Evolutionary conservation across 2,888 invertebrate genomes (phyloP).

Genomic region (Deroplatys truncata): DNA sequence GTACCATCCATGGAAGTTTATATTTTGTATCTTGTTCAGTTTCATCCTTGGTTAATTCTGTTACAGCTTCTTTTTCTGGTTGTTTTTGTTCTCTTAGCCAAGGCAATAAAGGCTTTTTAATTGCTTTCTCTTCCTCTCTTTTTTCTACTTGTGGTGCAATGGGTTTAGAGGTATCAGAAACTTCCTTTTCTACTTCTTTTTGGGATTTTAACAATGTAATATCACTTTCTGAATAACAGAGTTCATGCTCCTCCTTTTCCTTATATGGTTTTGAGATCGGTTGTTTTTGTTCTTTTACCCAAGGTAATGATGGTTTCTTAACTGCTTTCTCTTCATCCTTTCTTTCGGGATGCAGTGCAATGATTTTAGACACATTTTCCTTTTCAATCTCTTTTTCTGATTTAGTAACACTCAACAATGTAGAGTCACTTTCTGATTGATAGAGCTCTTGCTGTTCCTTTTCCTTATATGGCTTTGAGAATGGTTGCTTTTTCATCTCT

Average conservation of each 20-base stretch:
- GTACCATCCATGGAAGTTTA: not conserved
- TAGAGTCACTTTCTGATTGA: conserved; percentile 19
- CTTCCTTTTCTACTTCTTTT: conserved; percentile 24
- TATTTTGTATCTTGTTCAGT: not conserved
- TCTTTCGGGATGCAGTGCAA: conserved; percentile 8
- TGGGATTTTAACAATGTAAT: conserved; percentile 28
- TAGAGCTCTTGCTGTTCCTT: not conserved
- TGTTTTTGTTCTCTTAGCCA: not conserved
- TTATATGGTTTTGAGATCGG: conserved; percentile 32
- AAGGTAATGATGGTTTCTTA: not conserved
- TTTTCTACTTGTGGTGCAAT: conserved; percentile 16
- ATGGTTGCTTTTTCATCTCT: not conserved
- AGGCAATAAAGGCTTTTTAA: conserved; percentile 7
- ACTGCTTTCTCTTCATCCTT: conserved; percentile 11
- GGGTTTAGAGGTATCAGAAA: conserved; percentile 36
- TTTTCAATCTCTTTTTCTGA: conserved; percentile 26
- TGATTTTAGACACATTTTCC: conserved; percentile 34
- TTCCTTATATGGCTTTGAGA: conserved; percentile 34
- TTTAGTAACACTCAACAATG: conserved; percentile 22
- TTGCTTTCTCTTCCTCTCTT: not conserved
- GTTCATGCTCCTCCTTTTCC: conserved; percentile 16
- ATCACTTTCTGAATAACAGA: conserved; percentile 8
- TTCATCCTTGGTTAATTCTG: not conserved
- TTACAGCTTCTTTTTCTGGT: not conserved
- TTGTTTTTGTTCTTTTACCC: conserved; percentile 17